Evolutionary conservation across 1,140 invertebrate genomes (phyloP).

Genomic region (Drosophila oshimai): DNA sequence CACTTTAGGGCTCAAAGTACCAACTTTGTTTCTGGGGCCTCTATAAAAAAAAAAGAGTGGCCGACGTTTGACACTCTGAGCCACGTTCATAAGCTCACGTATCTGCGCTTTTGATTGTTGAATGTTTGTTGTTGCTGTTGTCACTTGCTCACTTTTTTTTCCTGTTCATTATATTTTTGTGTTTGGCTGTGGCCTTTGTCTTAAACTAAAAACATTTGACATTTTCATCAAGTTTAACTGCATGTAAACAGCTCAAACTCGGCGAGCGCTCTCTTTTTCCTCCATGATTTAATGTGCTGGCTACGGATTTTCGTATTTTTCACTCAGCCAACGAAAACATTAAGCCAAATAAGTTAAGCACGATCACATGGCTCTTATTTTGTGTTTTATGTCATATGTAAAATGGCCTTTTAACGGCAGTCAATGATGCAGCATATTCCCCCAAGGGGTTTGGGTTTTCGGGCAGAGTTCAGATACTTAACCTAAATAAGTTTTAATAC

Average conservation of each 20-base stretch:
- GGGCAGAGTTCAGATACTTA: not conserved
- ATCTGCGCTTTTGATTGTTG: constrained; percentile 46
- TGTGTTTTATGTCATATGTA: constrained; percentile 52
- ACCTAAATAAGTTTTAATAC: constrained; percentile 1
- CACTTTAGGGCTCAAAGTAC: constrained; percentile 20
- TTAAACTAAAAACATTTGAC: constrained; percentile 77
- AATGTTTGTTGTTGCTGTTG: constrained; percentile 28
- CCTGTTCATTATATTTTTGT: constrained; percentile 35
- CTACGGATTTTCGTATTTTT: constrained; percentile 42
- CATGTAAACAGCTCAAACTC: constrained; percentile 48
- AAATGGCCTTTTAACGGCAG: constrained; percentile 39
- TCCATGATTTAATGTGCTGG: constrained; percentile 46
- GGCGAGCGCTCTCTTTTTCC: constrained; percentile 46
- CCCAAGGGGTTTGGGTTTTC: not conserved
- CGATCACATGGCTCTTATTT: constrained; percentile 45
- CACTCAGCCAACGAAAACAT: constrained; percentile 22
- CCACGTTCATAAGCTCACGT: constrained; percentile 71
- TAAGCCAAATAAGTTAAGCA: constrained; percentile 43
- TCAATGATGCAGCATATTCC: constrained; percentile 38
- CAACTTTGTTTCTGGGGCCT: constrained; percentile 6
- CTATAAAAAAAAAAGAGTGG: constrained; percentile 24
- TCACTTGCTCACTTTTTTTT: constrained; percentile 29
- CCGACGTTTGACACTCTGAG: constrained; percentile 43
- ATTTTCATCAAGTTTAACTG: constrained; percentile 76
- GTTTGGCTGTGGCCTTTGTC: constrained; percentile 67